A percentile compares a stretch with the other conserved stretches of the same genome.
Conservation (phyloP, 2,888 invertebrate genomes). For the Pterostichus niger region DNA sequence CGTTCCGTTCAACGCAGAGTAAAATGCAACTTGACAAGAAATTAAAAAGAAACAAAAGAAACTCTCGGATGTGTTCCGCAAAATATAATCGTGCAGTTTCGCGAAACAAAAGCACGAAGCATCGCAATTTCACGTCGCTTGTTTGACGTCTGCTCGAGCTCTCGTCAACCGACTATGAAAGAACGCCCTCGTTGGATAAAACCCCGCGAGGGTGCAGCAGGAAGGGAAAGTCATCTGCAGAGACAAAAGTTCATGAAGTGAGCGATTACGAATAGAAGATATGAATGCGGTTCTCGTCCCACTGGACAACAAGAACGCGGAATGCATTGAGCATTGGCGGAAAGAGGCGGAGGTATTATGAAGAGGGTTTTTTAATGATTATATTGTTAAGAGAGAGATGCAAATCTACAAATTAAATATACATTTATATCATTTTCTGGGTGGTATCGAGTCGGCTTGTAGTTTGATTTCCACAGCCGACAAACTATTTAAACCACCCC, state of each 20-base stretch:
- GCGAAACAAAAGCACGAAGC: conserved; percentile 13
- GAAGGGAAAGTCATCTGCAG: conserved; percentile 12
- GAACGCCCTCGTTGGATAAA: not conserved
- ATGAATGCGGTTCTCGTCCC: not conserved
- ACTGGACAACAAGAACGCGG: not conserved
- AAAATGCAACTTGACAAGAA: not conserved
- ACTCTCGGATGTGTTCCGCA: conserved; percentile 4
- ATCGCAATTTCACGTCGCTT: conserved; percentile 29
- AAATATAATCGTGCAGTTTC: conserved; percentile 14
- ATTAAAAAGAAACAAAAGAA: conserved; percentile 16
- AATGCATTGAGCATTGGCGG: too few relatives aligned
- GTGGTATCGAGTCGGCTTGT: too few relatives aligned
- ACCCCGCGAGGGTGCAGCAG: not conserved
- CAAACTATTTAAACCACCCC: too few relatives aligned
- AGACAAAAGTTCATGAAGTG: conserved; percentile 58
- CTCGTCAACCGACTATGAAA: not conserved
- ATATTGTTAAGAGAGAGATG: too few relatives aligned
- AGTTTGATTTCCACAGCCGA: too few relatives aligned
- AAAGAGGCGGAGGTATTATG: too few relatives aligned
- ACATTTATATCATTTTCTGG: too few relatives aligned
- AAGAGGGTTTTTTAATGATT: too few relatives aligned
- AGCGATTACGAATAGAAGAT: conserved; percentile 43
- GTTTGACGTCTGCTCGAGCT: not conserved
- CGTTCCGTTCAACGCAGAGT: not conserved
- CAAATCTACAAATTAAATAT: too few relatives aligned